Percentiles rank a stretch among this genome's conserved stretches.
These are phyloP conservation scores for Polydrusus cervinus DNA, from an alignment of 2,888 invertebrate species.

Conservation along the genomic window DNA sequence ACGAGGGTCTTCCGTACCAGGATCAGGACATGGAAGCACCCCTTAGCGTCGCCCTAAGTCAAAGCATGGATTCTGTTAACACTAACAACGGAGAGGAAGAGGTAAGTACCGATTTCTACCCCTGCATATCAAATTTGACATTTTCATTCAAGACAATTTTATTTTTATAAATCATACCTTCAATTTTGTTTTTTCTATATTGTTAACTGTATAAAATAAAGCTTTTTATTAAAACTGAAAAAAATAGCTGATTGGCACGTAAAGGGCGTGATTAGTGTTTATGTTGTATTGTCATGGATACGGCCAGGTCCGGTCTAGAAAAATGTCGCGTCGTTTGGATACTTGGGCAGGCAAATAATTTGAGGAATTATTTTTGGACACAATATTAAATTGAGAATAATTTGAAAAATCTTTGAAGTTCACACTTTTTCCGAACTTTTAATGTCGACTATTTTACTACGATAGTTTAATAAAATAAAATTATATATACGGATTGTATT, in stretches of 20 bases:
- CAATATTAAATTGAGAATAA: no score
- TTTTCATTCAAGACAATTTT: background rate
- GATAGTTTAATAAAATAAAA: no score
- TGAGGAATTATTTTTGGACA: no score
- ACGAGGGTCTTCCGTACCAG: slow-evolving; percentile 68
- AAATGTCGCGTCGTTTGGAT: background rate
- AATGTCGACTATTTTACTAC: no score
- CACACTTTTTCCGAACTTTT: no score
- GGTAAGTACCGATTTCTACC: slow-evolving; percentile 76
- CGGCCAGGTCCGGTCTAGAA: slow-evolving; percentile 17
- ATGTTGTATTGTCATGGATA: slow-evolving; percentile 43
- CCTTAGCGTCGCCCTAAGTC: slow-evolving; percentile 87
- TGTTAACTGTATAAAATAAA: no score
- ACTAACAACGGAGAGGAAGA: slow-evolving; percentile 97
- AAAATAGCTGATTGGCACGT: background rate
- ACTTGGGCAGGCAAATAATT: background rate
- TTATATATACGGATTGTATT: no score
- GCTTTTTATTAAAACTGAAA: background rate
- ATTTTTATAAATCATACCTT: background rate
- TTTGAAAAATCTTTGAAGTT: no score
- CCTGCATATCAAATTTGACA: background rate
- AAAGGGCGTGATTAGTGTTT: slow-evolving; percentile 21
- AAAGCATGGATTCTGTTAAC: slow-evolving; percentile 98
- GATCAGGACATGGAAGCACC: slow-evolving; percentile 78
- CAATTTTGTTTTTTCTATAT: background rate